Base-by-base conservation (phyloP, 2,888 invertebrate species). In the Coleophora deauratella region DNA sequence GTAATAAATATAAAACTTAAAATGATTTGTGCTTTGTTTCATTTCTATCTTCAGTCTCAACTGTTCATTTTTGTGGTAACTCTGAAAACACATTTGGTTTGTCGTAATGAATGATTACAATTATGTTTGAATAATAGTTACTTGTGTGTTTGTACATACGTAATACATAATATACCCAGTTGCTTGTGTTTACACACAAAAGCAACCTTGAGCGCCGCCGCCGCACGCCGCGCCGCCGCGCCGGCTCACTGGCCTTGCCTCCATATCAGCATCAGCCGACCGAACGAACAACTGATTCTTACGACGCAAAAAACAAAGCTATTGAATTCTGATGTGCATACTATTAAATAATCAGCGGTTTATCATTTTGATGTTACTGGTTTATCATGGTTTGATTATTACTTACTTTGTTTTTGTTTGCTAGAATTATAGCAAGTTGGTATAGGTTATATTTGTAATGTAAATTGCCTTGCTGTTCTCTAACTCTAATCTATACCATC, bases 151-250 rank as follows among this genome's bases (percentile, higher is more conserved):
- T n/a, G n/a, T n/a, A n/a, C n/a, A n/a, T n/a, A n/a, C n/a, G n/a
- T n/a, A n/a, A n/a, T n/a, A n/a, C n/a, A n/a, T n/a, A n/a, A n/a
- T n/a, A n/a, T n/a, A n/a, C n/a, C 48, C 44, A 46, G 43, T 45
- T 43, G 39, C 11, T 10, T 45, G 47, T 82, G 82, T 82, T 84
- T 84, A 80, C 66, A 85, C 70, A 85, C 84, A 85, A 85, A 72
- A 71, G 61, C 64, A 80, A 80, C 84, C 84, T 85, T 85, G 84
- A 58, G 44, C 45, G 51, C 43, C 54, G 57, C 51, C 57, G 42
- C 55, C n/a, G n/a, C n/a, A n/a, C n/a, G n/a, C n/a, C n/a, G n/a
- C n/a, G n/a, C n/a, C 58, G 62, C 65, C 44, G 39, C 40, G 44
- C 21, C 28, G 39, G 69, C 66, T 68, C 47, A 63, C 57, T 64